Evolutionary conservation across 2,888 invertebrate genomes (phyloP).

Genomic region (Papilio protenor): DNA sequence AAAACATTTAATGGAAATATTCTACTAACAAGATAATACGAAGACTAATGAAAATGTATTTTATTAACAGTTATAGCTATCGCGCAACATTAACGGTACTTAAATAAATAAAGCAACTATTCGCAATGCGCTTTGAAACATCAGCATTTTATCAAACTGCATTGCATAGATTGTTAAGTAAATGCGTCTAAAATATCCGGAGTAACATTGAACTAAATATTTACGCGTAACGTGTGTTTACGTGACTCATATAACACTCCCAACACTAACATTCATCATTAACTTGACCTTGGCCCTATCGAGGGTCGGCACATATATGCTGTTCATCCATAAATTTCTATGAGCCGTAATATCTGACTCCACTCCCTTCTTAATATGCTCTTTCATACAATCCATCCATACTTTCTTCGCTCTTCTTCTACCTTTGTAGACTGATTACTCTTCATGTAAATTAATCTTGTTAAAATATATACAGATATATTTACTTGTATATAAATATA

Average conservation of each 20-base stretch:
- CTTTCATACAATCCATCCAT: no score
- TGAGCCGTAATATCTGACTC: no score
- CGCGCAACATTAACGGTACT: background rate
- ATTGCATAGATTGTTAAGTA: background rate
- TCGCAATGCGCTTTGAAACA: background rate
- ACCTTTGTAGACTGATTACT: background rate
- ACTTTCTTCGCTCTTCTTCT: no score
- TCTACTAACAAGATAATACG: background rate
- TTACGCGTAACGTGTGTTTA: background rate
- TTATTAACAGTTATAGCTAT: background rate
- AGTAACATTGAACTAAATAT: slow-evolving; percentile 20
- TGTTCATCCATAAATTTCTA: no score
- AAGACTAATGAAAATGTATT: background rate
- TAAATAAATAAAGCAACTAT: background rate
- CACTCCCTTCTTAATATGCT: no score
- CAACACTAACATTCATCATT: background rate
- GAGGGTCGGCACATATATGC: no score
- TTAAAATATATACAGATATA: background rate
- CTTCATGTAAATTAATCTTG: background rate
- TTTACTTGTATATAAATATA: background rate
- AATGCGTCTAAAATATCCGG: background rate
- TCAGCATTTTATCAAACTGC: slow-evolving; percentile 4
- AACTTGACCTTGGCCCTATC: no score
- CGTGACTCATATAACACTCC: background rate
- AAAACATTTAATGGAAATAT: background rate